Evolutionary conservation across 2,888 invertebrate species (phyloP), one percentile per base, ranked within the genome.

Genomic region (Eucera pruinosa): DNA sequence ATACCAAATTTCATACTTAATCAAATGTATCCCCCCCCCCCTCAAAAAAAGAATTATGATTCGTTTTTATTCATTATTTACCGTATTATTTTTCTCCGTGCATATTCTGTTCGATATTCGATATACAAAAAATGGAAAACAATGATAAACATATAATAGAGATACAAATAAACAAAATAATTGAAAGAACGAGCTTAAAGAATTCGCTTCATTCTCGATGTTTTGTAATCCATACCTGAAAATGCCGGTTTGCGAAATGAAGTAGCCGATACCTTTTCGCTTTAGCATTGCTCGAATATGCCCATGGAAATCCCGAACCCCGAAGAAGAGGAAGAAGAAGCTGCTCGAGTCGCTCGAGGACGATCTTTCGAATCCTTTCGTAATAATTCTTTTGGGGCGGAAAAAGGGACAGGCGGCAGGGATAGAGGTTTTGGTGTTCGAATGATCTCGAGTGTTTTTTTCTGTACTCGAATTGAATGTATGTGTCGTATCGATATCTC

Each of bases 141-240:
- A 83, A 45, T 83, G 45, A 85, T 72, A 60, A 73, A 77, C 55
- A 65, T 23, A 9, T 50, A 39, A 23, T 48, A 25, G 39, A 27
- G 39, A 27, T 39, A 64, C 25, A 64, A 27, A 20, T 64, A 27
- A 50, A 50, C 15, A 64, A 52, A 30, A 54, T 78, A 73, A 68
- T 76, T 47, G 61, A 66, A 64, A n/a, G 54, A 75, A 70, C 65
- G 75, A 76, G 62, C 3, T 33, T 5, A 33, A 33, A 5, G 7
- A 7, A 33, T 3, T 64, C 25, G 67, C 52, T 80, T 52, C 47
- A 33, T 57, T 61, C 74, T 61, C 69, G 74, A 69, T 68, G 43
- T 54, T 71, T 71, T 62, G 20, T 61, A 36, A 72, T 87, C 87
- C 91, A 91, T 91, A 92, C 91, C 91, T 91, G 90, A 85, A 83